phyloP scores from a whole-genome alignment of 2,113 vertebrate species.

The Ancistrus triradiatus region DNA sequence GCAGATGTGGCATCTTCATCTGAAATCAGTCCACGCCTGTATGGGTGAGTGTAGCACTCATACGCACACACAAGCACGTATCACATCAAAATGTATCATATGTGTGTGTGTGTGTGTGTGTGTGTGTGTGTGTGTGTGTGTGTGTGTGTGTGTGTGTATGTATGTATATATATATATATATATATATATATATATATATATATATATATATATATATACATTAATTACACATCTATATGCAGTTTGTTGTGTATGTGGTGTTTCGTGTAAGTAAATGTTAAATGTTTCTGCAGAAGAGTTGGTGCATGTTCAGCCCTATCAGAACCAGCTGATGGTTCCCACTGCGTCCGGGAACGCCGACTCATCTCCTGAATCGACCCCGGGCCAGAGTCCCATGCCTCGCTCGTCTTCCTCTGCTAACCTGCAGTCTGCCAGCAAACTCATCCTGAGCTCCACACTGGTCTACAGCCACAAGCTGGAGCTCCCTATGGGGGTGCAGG shows the following conservation, averaged over 20 bases:
- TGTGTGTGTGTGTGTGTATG: too few species aligned
- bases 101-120: too few species aligned
- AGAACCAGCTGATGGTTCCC: slow-evolving; percentile 80
- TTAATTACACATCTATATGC: too few species aligned
- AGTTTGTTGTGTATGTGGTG: slow-evolving; percentile 5
- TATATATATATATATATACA: too few species aligned
- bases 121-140: too few species aligned
- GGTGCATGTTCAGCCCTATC: slow-evolving; percentile 60
- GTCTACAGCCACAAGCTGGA: slow-evolving; percentile 88
- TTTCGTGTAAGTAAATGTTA: too few species aligned
- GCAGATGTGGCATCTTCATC: slow-evolving; percentile 98
- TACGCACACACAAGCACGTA: too few species aligned
- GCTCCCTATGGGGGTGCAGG: slow-evolving; percentile 86
- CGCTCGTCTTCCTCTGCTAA: slow-evolving; percentile 93
- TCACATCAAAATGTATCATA: not conserved
- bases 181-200: too few species aligned
- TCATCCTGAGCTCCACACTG: slow-evolving; percentile 90
- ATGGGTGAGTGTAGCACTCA: slow-evolving; percentile 75
- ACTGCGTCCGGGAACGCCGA: slow-evolving; percentile 71
- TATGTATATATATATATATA: too few species aligned
- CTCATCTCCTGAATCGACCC: slow-evolving; percentile 83
- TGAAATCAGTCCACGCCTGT: slow-evolving; percentile 91
- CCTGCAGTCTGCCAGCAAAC: slow-evolving; percentile 94
- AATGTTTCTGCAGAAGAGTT: slow-evolving; percentile 65
- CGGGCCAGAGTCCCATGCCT: slow-evolving; percentile 77